phyloP scores from a whole-genome alignment of 2,113 vertebrate species.

The Hydrolagus affinis region DNA sequence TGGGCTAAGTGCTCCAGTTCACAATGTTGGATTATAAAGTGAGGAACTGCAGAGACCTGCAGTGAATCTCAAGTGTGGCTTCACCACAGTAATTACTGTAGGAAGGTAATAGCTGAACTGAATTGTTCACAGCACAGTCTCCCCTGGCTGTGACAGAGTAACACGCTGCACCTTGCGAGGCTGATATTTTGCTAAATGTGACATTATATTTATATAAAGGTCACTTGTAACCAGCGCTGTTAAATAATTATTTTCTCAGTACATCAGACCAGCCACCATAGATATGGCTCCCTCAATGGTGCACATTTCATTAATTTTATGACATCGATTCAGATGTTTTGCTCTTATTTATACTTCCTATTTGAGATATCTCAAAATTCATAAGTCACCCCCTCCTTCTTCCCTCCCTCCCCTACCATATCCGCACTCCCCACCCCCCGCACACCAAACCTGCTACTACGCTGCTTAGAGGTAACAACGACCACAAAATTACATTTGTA shows the following conservation, averaged over 20 bases:
- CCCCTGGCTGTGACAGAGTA: conserved; percentile 43
- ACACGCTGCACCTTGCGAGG: conserved; percentile 41
- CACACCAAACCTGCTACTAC: too few species aligned
- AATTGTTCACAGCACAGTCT: conserved; percentile 37
- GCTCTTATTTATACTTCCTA: background rate
- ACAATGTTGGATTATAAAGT: background rate
- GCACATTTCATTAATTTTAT: background rate
- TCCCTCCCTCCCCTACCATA: too few species aligned
- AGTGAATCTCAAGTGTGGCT: conserved; percentile 45
- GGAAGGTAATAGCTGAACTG: conserved; percentile 47
- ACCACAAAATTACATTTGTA: too few species aligned
- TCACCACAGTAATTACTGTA: conserved; percentile 50
- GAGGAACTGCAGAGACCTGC: conserved; percentile 28
- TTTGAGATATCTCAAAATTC: too few species aligned
- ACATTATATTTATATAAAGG: conserved; percentile 49
- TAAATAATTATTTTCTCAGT: conserved; percentile 47
- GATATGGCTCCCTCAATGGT: conserved; percentile 34
- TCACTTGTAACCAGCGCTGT: conserved; percentile 42
- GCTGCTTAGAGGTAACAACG: too few species aligned
- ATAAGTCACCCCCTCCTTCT: too few species aligned
- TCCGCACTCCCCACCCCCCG: too few species aligned
- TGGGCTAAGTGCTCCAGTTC: background rate
- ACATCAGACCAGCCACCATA: conserved; percentile 40
- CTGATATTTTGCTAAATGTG: conserved; percentile 51
- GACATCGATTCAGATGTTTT: background rate